Percentiles rank a stretch among this genome's conserved stretches.
These are phyloP conservation scores for Myotis lucifugus DNA, from an alignment of 2,113 vertebrate species.

Conservation along the genomic window DNA sequence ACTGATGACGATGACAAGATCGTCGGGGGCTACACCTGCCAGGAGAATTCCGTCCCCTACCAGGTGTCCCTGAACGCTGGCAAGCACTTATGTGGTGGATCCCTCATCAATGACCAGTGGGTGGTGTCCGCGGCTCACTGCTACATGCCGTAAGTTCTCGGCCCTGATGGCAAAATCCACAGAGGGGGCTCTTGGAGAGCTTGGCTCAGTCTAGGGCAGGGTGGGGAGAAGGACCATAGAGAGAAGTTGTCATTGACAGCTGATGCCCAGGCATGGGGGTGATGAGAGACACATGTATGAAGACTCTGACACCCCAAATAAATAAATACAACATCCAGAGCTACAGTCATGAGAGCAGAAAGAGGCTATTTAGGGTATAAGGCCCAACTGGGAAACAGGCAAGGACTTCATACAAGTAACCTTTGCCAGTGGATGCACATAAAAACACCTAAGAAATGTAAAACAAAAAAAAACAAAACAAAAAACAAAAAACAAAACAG, in stretches of 20 bases:
- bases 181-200: fast-evolving
- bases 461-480: too few relatives aligned
- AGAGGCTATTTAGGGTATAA: neutral
- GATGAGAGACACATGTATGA: neutral
- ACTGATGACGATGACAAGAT: constrained; percentile 87
- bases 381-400: neutral
- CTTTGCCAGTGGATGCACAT: neutral
- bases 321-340: neutral
- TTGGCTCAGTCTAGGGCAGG: fast-evolving
- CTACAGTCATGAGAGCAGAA: neutral
- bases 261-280: fast-evolving
- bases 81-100: constrained; percentile 87
- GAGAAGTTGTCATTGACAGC: fast-evolving
- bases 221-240: neutral
- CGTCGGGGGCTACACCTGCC: constrained; percentile 89
- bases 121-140: constrained; percentile 92
- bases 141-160: constrained; percentile 87
- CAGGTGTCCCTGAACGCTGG: constrained; percentile 88
- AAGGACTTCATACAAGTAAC: too few relatives aligned
- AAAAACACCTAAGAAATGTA: neutral
- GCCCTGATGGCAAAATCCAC: fast-evolving
- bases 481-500: too few relatives aligned
- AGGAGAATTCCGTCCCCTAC: constrained; percentile 83
- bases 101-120: constrained; percentile 84
- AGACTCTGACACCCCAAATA: neutral